Base-by-base conservation (phyloP, 2,888 invertebrate genomes). In the Ophion ellenae region DNA sequence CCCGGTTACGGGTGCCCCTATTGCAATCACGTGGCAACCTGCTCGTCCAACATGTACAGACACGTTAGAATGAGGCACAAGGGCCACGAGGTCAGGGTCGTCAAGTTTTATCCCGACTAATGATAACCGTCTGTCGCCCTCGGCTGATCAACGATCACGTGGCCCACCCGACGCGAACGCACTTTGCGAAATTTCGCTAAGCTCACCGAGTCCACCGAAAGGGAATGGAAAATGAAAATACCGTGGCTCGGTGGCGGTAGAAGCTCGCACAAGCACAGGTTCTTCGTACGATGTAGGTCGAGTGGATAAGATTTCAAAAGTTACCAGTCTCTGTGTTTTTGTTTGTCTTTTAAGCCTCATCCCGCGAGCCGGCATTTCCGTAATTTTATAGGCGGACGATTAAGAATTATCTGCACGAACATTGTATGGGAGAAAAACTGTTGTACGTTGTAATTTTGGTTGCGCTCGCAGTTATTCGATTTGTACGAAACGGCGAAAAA, bases 1-100 rank as follows among this genome's bases (percentile, higher is more conserved):
- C 90, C 90, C 14, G 88, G 90, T 73, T 89, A 90, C 70, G 86
- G 89, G n/a, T 92, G 92, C 79, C 89, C 90, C 10, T 87, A 88
- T 75, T 88, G 87, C 80, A 81, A 81, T 78, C 85, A 86, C 66
- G 66, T 82, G 36, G 86, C 87, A 11, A 85, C 83, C 20, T 85
- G 87, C 47, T 85, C 83, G 14, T 86, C 87, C 28, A 86, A 88
- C 79, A 84, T 87, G 80, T 87, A 88, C 69, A 87, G 86, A 59
- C 87, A 88, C 71, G 87, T 87, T 73, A 85, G 87, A 81, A 88
- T 84, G 57, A 76, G 84, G n/a, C 87, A 88, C 71, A 89, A 86
- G 3, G 87, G 85, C n/a, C 74, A 74, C 70, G 87, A 87, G 45
- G 84, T 87, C 47, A 84, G 85, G 59, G 86, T 89, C 32, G 74